Conservation (phyloP, 2,797 vertebrate species). For the Oryzias sinensis region DNA sequence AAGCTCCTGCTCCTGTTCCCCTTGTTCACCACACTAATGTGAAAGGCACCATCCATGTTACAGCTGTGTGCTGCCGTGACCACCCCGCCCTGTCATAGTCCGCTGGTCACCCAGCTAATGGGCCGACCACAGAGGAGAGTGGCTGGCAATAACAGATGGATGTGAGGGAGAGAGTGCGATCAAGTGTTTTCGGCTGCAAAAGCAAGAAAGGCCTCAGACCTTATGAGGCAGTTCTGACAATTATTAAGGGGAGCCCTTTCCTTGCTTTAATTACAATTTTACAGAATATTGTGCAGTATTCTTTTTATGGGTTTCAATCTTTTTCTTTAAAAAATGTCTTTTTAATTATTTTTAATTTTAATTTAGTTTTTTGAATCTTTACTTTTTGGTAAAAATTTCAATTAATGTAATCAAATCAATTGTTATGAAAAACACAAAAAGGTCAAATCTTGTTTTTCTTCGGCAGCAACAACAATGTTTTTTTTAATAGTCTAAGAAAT, state of each 20-base stretch:
- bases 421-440: too few species aligned
- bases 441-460: too few species aligned
- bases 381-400: too few species aligned
- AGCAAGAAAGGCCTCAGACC: background rate
- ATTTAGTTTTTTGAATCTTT: background rate
- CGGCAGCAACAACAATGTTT: too few species aligned
- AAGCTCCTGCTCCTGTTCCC: slow-evolving; percentile 70
- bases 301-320: background rate
- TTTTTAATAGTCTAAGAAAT: too few species aligned
- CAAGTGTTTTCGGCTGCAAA: slow-evolving; percentile 10
- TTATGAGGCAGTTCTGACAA: background rate
- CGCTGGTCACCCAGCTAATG: slow-evolving; percentile 97
- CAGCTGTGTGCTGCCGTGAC: slow-evolving; percentile 82
- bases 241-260: background rate
- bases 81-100: slow-evolving; percentile 91
- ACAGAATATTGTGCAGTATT: background rate
- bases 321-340: background rate
- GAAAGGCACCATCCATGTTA: slow-evolving; percentile 70
- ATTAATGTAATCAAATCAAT: too few species aligned
- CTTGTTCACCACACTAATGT: slow-evolving; percentile 74
- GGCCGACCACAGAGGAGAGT: slow-evolving; percentile 74
- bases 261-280: background rate
- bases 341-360: background rate
- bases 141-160: slow-evolving; percentile 42
- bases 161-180: slow-evolving; percentile 9